Evolutionary conservation across 2,113 vertebrate species (phyloP).

Genomic region (Bostrychus sinensis): DNA sequence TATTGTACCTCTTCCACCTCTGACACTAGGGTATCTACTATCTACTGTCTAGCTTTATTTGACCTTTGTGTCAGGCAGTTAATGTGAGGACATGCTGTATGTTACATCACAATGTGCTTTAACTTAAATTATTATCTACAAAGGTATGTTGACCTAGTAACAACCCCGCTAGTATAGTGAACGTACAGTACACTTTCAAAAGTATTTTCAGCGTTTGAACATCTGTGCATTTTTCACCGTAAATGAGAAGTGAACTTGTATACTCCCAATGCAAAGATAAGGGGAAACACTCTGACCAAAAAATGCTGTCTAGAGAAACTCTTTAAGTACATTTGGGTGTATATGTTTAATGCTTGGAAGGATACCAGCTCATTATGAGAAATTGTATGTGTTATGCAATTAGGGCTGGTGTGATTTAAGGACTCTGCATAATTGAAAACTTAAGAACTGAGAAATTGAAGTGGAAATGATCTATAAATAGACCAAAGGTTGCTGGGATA

Average conservation of each 20-base stretch:
- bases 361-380: conserved; percentile 9
- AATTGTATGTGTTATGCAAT: conserved; percentile 23
- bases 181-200: neutral
- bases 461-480: conserved; percentile 39
- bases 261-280: neutral
- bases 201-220: conserved; percentile 27
- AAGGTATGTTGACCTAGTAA: neutral
- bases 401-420: conserved; percentile 25
- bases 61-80: neutral
- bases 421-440: conserved; percentile 43
- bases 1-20: too few relatives aligned
- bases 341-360: neutral
- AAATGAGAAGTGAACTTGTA: conserved; percentile 24
- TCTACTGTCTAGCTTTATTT: too few relatives aligned
- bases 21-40: too few relatives aligned
- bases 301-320: neutral
- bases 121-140: neutral
- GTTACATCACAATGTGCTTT: too few relatives aligned
- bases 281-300: conserved; percentile 7
- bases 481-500: conserved; percentile 20
- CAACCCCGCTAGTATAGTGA: neutral
- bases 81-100: neutral
- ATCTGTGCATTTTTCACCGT: conserved; percentile 22
- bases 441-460: conserved; percentile 21
- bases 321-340: neutral